phyloP scores from a whole-genome alignment of 2,113 vertebrate species.

The Psilopsiagon aurifrons region DNA sequence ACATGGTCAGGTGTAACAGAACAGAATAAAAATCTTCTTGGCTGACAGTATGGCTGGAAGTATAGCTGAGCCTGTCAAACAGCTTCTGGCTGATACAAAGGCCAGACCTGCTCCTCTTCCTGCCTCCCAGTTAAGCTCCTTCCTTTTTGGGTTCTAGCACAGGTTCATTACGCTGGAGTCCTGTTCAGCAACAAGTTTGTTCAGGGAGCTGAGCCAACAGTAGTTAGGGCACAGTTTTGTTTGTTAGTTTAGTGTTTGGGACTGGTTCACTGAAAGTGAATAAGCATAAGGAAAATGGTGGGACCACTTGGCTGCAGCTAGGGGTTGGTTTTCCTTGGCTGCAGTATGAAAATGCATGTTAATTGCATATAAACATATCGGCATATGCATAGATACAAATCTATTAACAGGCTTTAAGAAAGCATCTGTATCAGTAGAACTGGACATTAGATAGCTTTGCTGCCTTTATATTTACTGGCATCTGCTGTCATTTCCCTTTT shows the following conservation, averaged over 20 bases:
- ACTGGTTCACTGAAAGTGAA: background rate
- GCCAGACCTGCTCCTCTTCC: background rate
- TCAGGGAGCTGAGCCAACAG: background rate
- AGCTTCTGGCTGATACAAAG: background rate
- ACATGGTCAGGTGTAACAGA: background rate
- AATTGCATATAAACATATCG: background rate
- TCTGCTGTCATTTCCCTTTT: background rate
- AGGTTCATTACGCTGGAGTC: rapidly evolving
- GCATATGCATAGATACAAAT: background rate
- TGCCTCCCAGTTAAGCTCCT: background rate
- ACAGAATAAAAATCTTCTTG: background rate
- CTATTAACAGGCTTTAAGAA: background rate
- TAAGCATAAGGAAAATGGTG: background rate
- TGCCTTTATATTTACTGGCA: background rate
- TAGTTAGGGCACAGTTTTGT: background rate
- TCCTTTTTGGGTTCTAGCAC: background rate
- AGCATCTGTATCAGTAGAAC: background rate
- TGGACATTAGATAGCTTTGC: background rate
- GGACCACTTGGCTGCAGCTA: background rate
- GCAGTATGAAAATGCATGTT: background rate
- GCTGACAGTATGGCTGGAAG: background rate
- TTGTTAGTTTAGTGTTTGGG: background rate
- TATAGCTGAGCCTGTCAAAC: background rate
- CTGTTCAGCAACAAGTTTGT: background rate
- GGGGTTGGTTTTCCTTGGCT: background rate